Evolutionary conservation across 2,797 vertebrate genomes (phyloP).

Genomic region (Notolepis coatsorum): DNA sequence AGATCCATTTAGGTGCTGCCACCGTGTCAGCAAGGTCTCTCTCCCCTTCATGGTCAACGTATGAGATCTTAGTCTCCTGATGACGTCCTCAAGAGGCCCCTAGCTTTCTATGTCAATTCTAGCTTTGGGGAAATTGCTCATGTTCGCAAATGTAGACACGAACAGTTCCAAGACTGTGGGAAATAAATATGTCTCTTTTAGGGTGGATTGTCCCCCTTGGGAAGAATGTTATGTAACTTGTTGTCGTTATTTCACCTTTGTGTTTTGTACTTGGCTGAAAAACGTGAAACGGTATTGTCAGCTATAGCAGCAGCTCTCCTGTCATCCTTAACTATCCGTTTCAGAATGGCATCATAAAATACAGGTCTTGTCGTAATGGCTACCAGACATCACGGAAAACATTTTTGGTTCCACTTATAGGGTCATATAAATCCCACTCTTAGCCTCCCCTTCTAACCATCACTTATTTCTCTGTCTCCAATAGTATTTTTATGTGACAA

Average conservation of each 20-base stretch:
- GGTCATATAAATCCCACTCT: conserved; percentile 21
- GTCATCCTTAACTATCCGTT: conserved; percentile 1
- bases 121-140: too few species aligned
- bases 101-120: too few species aligned
- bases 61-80: too few species aligned
- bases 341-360: neutral
- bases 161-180: too few species aligned
- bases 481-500: conserved; percentile 28
- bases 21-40: too few species aligned
- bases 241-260: neutral
- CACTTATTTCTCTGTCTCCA: conserved; percentile 10
- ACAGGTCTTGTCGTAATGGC: neutral
- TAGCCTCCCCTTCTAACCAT: conserved; percentile 10
- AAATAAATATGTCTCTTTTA: too few species aligned
- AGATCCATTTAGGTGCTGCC: too few species aligned
- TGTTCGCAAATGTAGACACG: too few species aligned
- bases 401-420: conserved; percentile 14
- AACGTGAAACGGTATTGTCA: neutral
- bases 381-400: conserved; percentile 26
- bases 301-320: neutral
- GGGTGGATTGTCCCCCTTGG: too few species aligned
- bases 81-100: too few species aligned
- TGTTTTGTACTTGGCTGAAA: neutral
- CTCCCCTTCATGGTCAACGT: too few species aligned
- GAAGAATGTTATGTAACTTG: too few species aligned